phyloP scores from a whole-genome alignment of 1,140 invertebrate genomes.

The Pectinophora gossypiella region DNA sequence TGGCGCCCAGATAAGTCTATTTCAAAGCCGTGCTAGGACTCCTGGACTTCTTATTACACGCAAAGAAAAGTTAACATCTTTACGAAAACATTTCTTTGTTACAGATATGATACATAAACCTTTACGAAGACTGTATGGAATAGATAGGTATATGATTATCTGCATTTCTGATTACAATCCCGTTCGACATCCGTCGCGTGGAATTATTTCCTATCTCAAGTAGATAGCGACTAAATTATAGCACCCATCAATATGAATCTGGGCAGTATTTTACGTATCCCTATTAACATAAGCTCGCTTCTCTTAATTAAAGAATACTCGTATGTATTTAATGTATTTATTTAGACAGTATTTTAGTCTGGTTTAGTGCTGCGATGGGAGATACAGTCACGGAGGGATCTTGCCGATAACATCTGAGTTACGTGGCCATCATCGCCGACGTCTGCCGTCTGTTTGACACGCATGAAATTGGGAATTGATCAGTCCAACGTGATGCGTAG shows the following conservation, averaged over 20 bases:
- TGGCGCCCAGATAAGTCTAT: no score
- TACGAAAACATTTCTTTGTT: no score
- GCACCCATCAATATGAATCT: slow-evolving; percentile 14
- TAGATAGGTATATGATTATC: no score
- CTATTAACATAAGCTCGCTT: slow-evolving; percentile 13
- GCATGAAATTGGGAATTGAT: slow-evolving; percentile 46
- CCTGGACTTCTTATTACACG: no score
- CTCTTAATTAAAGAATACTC: slow-evolving; percentile 24
- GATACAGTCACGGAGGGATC: slow-evolving; percentile 16
- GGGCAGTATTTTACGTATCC: slow-evolving; percentile 9
- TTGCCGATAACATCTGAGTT: slow-evolving; percentile 28
- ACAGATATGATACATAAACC: no score
- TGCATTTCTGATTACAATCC: no score
- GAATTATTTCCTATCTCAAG: no score
- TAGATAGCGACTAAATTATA: slow-evolving; percentile 14
- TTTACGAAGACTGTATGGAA: no score
- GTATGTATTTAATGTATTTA: slow-evolving; percentile 26
- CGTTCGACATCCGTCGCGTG: no score
- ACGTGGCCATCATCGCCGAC: slow-evolving; percentile 23
- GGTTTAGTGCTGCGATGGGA: neutral
- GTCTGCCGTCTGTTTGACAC: slow-evolving; percentile 27
- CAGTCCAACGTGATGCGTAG: no score
- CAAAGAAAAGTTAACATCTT: no score
- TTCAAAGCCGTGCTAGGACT: no score
- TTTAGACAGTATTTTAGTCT: slow-evolving; percentile 22